These are phyloP conservation scores for Hyles lineata DNA, from an alignment of 2,888 invertebrate genomes.

Conservation along the genomic window DNA sequence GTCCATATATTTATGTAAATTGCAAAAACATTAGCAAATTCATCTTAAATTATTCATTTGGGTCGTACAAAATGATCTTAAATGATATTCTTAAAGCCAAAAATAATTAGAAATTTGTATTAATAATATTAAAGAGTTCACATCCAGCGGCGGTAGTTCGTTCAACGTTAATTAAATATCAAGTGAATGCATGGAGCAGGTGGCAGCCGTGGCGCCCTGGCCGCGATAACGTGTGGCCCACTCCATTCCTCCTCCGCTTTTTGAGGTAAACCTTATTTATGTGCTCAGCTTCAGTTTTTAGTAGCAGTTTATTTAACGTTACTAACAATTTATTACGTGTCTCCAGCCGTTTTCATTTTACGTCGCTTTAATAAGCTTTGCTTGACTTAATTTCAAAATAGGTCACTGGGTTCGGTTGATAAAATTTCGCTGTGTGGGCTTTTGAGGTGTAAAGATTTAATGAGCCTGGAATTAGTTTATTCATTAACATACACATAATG, in stretches of 20 bases:
- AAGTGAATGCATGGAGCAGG: constrained; percentile 71
- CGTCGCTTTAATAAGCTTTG: constrained; percentile 17
- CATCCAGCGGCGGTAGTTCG: constrained; percentile 50
- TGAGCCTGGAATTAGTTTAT: too few relatives aligned
- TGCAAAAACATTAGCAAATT: too few relatives aligned
- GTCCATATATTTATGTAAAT: too few relatives aligned
- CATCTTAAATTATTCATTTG: too few relatives aligned
- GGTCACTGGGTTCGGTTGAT: constrained; percentile 31
- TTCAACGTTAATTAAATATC: constrained; percentile 72
- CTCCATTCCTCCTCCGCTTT: constrained; percentile 65
- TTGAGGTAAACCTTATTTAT: constrained; percentile 76
- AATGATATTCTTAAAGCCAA: neutral
- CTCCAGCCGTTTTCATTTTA: constrained; percentile 27
- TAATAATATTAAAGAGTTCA: constrained; percentile 33
- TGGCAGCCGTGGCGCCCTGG: constrained; percentile 55
- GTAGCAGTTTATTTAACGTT: constrained; percentile 42
- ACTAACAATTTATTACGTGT: constrained; percentile 21
- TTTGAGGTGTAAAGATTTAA: constrained; percentile 21
- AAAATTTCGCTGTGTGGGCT: constrained; percentile 31
- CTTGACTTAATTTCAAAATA: constrained; percentile 20
- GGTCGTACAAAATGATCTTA: neutral
- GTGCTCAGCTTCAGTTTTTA: constrained; percentile 38
- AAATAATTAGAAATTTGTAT: neutral
- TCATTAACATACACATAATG: neutral
- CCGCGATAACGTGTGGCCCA: constrained; percentile 68